A percentile compares a stretch with the other conserved stretches of the same genome.
phyloP scores from a whole-genome alignment of 2,113 vertebrate species.

The Pseudorectes ferrugineus region DNA sequence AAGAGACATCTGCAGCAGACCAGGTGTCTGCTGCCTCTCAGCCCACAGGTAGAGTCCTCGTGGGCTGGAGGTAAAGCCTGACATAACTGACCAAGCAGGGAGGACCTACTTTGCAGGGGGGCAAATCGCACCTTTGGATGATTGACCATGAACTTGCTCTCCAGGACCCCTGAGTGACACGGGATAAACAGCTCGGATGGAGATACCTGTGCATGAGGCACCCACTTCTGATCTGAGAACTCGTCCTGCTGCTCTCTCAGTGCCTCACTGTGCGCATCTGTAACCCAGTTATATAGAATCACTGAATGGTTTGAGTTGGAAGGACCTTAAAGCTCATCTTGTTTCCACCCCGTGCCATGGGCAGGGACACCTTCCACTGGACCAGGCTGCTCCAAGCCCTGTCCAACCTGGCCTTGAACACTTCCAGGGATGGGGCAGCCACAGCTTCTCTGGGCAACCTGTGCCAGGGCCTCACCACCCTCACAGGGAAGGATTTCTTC shows the following conservation, averaged over 20 bases:
- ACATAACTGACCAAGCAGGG: neutral
- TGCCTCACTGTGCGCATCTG: accelerated
- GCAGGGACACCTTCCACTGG: neutral
- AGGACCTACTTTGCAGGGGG: neutral
- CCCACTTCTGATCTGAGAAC: neutral
- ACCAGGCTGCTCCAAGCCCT: neutral
- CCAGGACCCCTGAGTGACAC: neutral
- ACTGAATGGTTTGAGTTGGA: neutral
- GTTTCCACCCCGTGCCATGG: neutral
- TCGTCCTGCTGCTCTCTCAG: neutral
- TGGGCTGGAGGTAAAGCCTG: accelerated
- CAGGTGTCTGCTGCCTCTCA: neutral
- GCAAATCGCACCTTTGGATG: neutral
- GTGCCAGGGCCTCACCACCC: neutral
- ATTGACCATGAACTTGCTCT: neutral
- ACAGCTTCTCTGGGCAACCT: neutral
- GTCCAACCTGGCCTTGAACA: neutral
- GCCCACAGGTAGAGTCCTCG: accelerated
- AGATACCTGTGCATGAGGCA: accelerated
- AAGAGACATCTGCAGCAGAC: accelerated
- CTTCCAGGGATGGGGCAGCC: neutral
- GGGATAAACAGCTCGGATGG: accelerated
- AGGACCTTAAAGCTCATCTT: neutral
- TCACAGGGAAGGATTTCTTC: neutral
- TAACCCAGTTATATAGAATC: accelerated